These are phyloP conservation scores for Craseonycteris thonglongyai DNA, from an alignment of 2,113 vertebrate genomes.

Conservation along the genomic window DNA sequence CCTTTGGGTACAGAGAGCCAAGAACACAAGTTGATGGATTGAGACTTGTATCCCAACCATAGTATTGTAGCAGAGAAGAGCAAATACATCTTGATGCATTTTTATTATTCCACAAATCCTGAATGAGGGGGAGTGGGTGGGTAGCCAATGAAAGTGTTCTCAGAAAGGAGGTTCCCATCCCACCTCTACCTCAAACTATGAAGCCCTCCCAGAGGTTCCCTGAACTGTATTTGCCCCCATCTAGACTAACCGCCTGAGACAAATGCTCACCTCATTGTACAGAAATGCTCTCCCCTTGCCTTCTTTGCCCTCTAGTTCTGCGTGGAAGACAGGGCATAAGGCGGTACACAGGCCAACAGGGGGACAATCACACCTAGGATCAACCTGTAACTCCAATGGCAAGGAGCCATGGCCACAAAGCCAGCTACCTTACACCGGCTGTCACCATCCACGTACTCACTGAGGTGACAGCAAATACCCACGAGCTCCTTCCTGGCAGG, in stretches of 20 bases:
- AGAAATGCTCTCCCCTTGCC: background rate
- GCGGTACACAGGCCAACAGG: background rate
- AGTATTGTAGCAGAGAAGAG: background rate
- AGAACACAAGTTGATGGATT: background rate
- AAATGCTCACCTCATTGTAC: background rate
- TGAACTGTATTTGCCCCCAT: background rate
- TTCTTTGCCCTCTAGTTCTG: background rate
- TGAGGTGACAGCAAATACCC: slow-evolving; percentile 23
- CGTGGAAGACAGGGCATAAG: background rate
- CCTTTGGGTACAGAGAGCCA: background rate
- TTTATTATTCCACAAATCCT: background rate
- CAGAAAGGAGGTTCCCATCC: background rate
- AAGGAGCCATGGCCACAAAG: slow-evolving; percentile 31
- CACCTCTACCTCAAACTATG: background rate
- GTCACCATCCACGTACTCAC: slow-evolving; percentile 43
- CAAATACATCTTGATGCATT: background rate
- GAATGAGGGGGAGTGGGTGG: background rate
- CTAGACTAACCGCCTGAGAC: background rate
- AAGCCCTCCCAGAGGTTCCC: background rate
- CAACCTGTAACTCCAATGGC: slow-evolving; percentile 5
- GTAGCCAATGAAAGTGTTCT: background rate
- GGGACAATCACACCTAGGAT: slow-evolving; percentile 24
- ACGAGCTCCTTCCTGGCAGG: background rate
- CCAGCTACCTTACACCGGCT: slow-evolving; percentile 63
- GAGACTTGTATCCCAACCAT: background rate